Conservation (phyloP, 23 tunicate genomes). For the Halocynthia roretzi region DNA sequence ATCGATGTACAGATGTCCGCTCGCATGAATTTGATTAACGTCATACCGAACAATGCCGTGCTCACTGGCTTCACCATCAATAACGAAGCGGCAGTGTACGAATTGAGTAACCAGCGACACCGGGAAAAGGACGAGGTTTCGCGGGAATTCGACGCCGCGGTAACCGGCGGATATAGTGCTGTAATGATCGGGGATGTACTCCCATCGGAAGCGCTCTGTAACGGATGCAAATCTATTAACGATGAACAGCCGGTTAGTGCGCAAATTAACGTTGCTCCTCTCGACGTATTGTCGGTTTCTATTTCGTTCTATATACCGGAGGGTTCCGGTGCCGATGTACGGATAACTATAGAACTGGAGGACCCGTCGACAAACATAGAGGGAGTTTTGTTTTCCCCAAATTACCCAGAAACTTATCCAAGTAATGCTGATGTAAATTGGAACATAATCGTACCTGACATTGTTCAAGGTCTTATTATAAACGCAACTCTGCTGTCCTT, state of each 20-base stretch:
- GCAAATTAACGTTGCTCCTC: slow-evolving; percentile 1
- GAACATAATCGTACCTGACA: slow-evolving; percentile 10
- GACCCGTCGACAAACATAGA: neutral
- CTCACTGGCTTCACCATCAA: slow-evolving; percentile 4
- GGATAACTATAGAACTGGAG: slow-evolving; percentile 10
- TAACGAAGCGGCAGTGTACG: slow-evolving; percentile 4
- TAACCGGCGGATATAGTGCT: neutral
- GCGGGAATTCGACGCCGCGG: neutral
- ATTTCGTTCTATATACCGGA: slow-evolving; percentile 1
- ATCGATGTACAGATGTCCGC: neutral
- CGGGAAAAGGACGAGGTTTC: neutral
- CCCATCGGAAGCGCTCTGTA: neutral
- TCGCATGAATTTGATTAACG: neutral
- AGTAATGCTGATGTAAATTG: slow-evolving; percentile 9
- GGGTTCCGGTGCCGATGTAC: neutral
- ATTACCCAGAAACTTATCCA: slow-evolving; percentile 21
- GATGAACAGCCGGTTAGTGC: slow-evolving; percentile 7
- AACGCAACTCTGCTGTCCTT: neutral
- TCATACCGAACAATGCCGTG: slow-evolving; percentile 11
- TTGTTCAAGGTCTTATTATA: neutral
- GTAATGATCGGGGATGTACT: slow-evolving; percentile 5
- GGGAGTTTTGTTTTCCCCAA: slow-evolving; percentile 15
- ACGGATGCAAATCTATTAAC: neutral
- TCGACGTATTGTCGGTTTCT: slow-evolving; percentile 9
- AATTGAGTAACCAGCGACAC: neutral